These are phyloP conservation scores for Hemicentrotus pulcherrimus DNA, from an alignment of 35 echinoderm and acorn worm genomes.

Conservation along the genomic window DNA sequence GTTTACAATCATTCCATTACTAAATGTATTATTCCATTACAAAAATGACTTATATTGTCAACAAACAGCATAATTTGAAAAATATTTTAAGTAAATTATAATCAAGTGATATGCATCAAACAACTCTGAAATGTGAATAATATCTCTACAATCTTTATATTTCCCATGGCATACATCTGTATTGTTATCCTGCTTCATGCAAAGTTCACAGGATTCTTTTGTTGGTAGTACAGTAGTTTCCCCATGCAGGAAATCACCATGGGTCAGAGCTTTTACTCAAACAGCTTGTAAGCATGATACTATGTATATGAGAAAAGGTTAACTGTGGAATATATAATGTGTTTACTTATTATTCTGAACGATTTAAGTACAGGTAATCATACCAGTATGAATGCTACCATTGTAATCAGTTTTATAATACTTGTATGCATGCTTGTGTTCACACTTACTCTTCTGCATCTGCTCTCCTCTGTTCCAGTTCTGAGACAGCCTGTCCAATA, in stretches of 20 bases:
- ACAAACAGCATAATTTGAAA: too few relatives aligned
- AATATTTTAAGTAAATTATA: neutral
- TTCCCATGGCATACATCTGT: neutral
- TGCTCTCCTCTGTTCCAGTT: conserved; percentile 23
- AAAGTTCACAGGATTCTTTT: conserved; percentile 11
- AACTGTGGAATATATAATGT: too few relatives aligned
- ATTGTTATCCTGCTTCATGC: neutral
- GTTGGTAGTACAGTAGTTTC: neutral
- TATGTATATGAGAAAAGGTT: neutral
- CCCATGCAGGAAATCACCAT: neutral
- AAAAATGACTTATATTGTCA: too few relatives aligned
- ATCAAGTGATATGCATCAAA: neutral
- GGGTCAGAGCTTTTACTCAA: neutral
- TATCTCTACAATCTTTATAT: neutral
- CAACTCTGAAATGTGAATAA: neutral
- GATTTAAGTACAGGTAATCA: too few relatives aligned
- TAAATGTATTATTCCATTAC: too few relatives aligned
- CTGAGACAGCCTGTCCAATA: conserved; percentile 14
- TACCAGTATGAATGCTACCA: neutral
- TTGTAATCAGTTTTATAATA: neutral
- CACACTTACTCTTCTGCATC: neutral
- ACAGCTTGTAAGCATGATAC: neutral
- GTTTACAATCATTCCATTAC: too few relatives aligned
- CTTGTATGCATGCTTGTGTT: neutral
- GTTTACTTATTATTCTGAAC: too few relatives aligned